phyloP scores from a whole-genome alignment of 2,113 vertebrate genomes.

The Zosterops hypoxanthus region DNA sequence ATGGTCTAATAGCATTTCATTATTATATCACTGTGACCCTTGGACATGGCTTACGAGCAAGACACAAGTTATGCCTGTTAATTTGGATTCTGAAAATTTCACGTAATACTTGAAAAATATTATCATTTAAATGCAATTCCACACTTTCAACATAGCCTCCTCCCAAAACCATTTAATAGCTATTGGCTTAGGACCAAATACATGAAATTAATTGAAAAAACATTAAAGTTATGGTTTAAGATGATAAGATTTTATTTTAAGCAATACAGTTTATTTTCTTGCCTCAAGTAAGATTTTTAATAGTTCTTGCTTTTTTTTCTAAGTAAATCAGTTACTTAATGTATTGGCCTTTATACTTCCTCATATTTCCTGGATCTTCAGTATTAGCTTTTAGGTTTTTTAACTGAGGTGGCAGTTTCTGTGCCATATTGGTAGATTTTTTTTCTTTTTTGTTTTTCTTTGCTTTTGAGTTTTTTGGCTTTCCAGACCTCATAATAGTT shows the following conservation, averaged over 20 bases:
- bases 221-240: not conserved
- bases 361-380: not conserved
- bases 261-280: not conserved
- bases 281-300: not conserved
- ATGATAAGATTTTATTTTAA: not conserved
- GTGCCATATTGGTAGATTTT: not conserved
- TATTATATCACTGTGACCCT: not conserved
- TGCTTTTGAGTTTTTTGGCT: not conserved
- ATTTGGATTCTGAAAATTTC: not conserved
- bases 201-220: not conserved
- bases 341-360: not conserved
- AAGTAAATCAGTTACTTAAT: not conserved
- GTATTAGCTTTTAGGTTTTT: not conserved
- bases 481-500: not conserved
- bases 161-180: not conserved
- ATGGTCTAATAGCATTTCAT: not conserved
- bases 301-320: not conserved
- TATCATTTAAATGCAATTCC: not conserved
- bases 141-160: not conserved
- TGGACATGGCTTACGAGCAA: not conserved
- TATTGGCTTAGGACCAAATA: not conserved
- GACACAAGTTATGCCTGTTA: not conserved
- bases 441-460: not conserved
- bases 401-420: not conserved
- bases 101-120: not conserved